A percentile compares a stretch with the other conserved stretches of the same genome.
These are phyloP conservation scores for Homalodisca vitripennis DNA, from an alignment of 1,140 invertebrate species.

Conservation along the genomic window DNA sequence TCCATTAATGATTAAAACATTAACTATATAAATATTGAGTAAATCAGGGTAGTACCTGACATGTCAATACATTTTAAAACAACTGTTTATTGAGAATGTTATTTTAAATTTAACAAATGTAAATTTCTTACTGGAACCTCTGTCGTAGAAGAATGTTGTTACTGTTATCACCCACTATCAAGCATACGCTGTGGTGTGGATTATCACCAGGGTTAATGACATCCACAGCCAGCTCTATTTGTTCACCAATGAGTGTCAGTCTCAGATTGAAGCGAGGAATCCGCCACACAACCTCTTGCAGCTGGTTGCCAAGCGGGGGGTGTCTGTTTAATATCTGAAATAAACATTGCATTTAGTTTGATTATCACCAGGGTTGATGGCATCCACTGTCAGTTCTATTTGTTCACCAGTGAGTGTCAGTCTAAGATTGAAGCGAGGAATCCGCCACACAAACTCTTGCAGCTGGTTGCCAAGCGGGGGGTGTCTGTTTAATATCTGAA, in stretches of 20 bases:
- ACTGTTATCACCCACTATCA: conserved; percentile 53
- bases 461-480: not conserved
- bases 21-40: not conserved
- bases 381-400: conserved; percentile 32
- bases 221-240: conserved; percentile 33
- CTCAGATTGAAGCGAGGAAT: conserved; percentile 42
- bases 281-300: conserved; percentile 40
- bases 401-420: not conserved
- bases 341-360: too few species aligned
- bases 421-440: not conserved
- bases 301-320: conserved; percentile 44
- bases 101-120: not conserved
- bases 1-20: not conserved
- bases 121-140: conserved; percentile 5
- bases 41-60: not conserved
- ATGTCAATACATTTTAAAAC: not conserved
- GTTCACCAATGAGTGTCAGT: conserved; percentile 17
- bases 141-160: conserved; percentile 47
- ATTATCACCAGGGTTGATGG: conserved; percentile 28
- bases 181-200: conserved; percentile 38
- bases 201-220: conserved; percentile 28
- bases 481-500: not conserved
- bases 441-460: not conserved
- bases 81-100: conserved; percentile 24
- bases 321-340: conserved; percentile 43